Conservation (phyloP, 2,113 vertebrate species). For the Bucco capensis region DNA sequence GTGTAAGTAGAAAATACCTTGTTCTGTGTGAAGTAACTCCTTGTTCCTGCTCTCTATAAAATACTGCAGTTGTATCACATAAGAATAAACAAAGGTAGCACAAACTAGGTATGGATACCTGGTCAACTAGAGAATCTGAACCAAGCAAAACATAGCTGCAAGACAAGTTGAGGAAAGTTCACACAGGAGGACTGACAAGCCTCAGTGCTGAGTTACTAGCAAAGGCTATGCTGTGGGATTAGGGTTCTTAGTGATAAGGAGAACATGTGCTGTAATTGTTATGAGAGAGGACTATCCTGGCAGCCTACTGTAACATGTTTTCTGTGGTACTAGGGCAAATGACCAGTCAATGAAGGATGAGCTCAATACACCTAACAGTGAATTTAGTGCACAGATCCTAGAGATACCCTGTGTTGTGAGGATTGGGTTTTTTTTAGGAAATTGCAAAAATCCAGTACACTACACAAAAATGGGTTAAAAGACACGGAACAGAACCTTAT, state of each 20-base stretch:
- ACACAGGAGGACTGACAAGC: neutral
- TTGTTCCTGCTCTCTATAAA: neutral
- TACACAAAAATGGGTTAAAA: neutral
- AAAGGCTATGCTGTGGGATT: rapidly evolving
- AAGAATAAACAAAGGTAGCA: neutral
- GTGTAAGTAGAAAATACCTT: neutral
- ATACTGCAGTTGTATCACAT: neutral
- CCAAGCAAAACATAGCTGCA: neutral
- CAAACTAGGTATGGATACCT: neutral
- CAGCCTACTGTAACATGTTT: neutral
- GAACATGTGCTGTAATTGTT: neutral
- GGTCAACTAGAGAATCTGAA: neutral
- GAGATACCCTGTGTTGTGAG: neutral
- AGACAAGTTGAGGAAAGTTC: neutral
- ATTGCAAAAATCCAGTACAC: neutral
- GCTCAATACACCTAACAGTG: neutral
- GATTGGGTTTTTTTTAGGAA: neutral
- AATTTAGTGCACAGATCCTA: neutral
- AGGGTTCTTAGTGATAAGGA: neutral
- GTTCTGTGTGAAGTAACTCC: neutral
- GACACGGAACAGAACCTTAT: neutral
- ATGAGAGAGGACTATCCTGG: neutral
- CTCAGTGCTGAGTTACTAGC: neutral
- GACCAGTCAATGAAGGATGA: neutral
- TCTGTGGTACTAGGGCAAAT: neutral